Evolutionary conservation across 92 coral and sea anemone species (phyloP), one percentile per base, ranked within the genome.

Genomic region (Siderastrea siderea): DNA sequence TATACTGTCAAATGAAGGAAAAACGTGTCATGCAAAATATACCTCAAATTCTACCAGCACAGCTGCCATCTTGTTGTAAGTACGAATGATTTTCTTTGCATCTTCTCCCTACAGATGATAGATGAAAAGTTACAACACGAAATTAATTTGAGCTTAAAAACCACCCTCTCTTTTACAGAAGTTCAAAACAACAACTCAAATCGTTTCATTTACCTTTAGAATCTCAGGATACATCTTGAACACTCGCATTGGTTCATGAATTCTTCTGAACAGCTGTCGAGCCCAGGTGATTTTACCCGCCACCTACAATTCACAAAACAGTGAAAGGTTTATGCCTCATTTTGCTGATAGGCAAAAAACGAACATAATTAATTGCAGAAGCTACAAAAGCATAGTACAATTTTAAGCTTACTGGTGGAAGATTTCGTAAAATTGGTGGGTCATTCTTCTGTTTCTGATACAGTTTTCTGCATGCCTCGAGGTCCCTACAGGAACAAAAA

Each of bases 211-310:
- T 83, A 93, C 99, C 93, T 95, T 97, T 74, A 97, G 78, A 80
- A 97, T 79, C 54, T 95, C 99, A 60, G 99, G 98, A 60, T 94
- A 90, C 70, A 78, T 66, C 84, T 93, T 93, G 80, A 97, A 97
- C 13, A 90, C 83, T 77, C 83, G 90, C 99, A 97, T 97, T 47
- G 99, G 99, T 67, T 97, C 99, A 67, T 97, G 98, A 69, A 97
- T 97, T 61, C 98, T 96, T 53, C 99, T 92, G 68, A 97, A 97
- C 52, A 97, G 91, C 89, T 97, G 99, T 45, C 96, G 93, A 43
- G 99, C 96, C 99, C 99, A 97, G 7, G 96, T 94, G 83, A 97
- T 97, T 89, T 97, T 97, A 3, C 99, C 99, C 15, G 99, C 98
- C 68, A 97, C 98, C 99, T 97, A 54, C 8, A 38, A 49, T 38